Percentiles rank a stretch among this genome's conserved stretches.
These are phyloP conservation scores for Phalacrocorax brasilianus DNA, from an alignment of 2,113 vertebrate species.

Conservation along the genomic window DNA sequence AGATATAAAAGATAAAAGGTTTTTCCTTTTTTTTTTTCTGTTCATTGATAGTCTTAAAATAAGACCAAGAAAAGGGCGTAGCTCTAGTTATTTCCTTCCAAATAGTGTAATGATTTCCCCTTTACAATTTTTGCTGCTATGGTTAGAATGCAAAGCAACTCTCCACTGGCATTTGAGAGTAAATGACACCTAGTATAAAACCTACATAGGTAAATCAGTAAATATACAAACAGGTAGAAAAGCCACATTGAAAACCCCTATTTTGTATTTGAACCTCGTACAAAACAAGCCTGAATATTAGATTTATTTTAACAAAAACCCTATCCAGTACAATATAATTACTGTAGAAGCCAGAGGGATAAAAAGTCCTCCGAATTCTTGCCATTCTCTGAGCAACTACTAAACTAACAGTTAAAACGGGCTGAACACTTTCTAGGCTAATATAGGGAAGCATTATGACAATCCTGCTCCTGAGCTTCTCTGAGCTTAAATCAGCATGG, in stretches of 20 bases:
- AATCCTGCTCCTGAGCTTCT: slow-evolving; percentile 28
- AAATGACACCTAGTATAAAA: neutral
- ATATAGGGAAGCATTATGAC: slow-evolving; percentile 30
- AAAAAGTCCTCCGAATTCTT: neutral
- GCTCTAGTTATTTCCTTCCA: neutral
- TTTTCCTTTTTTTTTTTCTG: neutral
- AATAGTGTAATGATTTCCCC: neutral
- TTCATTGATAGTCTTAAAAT: neutral
- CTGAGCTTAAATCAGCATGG: slow-evolving; percentile 52
- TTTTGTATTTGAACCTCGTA: neutral
- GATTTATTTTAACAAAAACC: neutral
- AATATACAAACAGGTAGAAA: neutral
- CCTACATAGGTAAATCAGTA: neutral
- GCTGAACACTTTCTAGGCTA: slow-evolving; percentile 7
- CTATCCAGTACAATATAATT: neutral
- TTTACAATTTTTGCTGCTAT: neutral
- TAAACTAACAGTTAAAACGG: slow-evolving; percentile 35
- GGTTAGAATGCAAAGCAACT: neutral
- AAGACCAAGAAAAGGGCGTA: neutral
- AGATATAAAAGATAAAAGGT: neutral
- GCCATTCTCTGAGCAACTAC: neutral
- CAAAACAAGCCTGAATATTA: neutral
- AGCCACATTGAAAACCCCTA: neutral
- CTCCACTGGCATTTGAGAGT: neutral
- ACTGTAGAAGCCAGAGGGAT: neutral